These are phyloP conservation scores for Pachycephus smyrnensis DNA, from an alignment of 2,888 invertebrate genomes.

Conservation along the genomic window DNA sequence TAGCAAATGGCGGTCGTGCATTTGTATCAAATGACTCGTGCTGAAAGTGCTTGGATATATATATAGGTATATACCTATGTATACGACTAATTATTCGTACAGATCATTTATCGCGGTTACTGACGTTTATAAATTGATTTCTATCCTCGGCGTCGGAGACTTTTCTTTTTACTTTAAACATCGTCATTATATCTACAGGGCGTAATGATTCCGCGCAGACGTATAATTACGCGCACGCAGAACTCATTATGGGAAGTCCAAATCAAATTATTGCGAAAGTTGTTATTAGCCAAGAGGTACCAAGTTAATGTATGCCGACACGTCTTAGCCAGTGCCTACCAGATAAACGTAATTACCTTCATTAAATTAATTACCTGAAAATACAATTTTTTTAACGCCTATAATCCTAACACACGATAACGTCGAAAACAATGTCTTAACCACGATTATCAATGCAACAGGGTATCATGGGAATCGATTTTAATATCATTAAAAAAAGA, in stretches of 20 bases:
- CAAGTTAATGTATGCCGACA: conserved; percentile 2
- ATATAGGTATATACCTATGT: conserved; percentile 6
- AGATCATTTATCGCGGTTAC: conserved; percentile 11
- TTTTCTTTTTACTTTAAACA: background rate
- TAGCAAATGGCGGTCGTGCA: background rate
- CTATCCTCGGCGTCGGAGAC: background rate
- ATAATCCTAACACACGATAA: background rate
- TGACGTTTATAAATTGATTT: conserved; percentile 1
- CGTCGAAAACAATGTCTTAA: background rate
- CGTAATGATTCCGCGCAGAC: conserved; percentile 25
- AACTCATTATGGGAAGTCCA: conserved; percentile 31
- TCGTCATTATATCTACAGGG: conserved; percentile 15
- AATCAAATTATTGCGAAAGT: conserved; percentile 35
- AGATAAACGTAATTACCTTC: conserved; percentile 23
- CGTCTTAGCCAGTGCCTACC: conserved; percentile 5
- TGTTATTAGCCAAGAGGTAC: conserved; percentile 27
- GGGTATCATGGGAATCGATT: background rate
- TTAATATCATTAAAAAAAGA: background rate
- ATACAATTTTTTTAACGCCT: background rate
- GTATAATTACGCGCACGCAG: conserved; percentile 33
- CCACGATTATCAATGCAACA: background rate
- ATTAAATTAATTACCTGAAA: conserved; percentile 28
- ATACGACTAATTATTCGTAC: background rate
- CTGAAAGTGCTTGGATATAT: background rate
- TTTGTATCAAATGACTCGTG: background rate